A percentile compares a stretch with the other conserved stretches of the same genome.
Conservation (phyloP, 1,140 invertebrate species). For the Archivesica marissinica region DNA sequence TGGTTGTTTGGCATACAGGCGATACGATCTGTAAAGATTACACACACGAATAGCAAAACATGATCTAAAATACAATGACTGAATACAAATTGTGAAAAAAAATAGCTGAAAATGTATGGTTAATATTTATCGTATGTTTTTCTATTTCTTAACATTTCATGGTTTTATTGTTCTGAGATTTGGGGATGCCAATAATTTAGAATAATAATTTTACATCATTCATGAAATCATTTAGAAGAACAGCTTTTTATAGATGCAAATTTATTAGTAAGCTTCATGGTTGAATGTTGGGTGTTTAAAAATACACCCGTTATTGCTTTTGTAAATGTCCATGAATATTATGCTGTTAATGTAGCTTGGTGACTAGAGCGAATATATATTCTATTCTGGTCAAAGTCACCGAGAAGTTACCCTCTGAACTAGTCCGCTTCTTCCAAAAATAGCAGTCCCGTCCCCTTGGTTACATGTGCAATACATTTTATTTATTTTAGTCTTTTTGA, state of each 20-base stretch:
- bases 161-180: no score
- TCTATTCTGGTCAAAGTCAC: not conserved
- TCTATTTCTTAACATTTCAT: no score
- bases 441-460: not conserved
- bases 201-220: not conserved
- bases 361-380: not conserved
- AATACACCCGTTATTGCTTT: not conserved
- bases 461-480: slow-evolving; percentile 35
- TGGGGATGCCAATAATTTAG: no score
- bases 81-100: no score
- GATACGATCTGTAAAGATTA: no score
- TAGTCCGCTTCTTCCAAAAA: not conserved
- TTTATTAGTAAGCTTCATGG: not conserved
- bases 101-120: no score
- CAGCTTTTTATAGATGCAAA: not conserved
- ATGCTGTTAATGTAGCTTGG: not conserved
- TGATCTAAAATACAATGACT: no score
- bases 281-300: slow-evolving; percentile 5
- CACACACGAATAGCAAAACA: no score
- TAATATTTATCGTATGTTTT: no score
- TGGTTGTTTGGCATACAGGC: no score
- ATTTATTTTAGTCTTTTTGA: slow-evolving; percentile 26
- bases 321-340: not conserved
- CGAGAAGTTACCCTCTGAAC: no score
- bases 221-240: not conserved